Evolutionary conservation across 2,113 vertebrate species (phyloP).

Genomic region (Gorsachius goisagi): DNA sequence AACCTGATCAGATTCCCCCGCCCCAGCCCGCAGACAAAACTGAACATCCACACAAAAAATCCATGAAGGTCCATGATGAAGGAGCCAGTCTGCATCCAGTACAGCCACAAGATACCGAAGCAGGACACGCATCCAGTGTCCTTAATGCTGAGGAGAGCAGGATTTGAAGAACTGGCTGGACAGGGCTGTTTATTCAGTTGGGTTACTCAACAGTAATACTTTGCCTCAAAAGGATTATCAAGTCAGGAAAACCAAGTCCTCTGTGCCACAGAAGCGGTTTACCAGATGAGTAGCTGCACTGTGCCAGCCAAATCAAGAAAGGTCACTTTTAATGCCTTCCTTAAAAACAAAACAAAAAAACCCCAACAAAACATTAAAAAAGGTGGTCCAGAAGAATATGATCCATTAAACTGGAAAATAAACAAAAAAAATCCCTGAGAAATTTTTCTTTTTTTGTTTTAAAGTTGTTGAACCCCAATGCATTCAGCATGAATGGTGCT

Average conservation of each 20-base stretch:
- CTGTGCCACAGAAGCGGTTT: not conserved
- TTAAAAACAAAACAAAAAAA: not conserved
- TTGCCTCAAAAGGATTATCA: not conserved
- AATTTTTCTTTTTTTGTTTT: not conserved
- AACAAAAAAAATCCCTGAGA: not conserved
- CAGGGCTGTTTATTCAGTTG: not conserved
- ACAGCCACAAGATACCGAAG: not conserved
- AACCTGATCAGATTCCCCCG: not conserved
- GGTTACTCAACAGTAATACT: not conserved
- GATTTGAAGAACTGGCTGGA: not conserved
- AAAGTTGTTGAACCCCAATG: not conserved
- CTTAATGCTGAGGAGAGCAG: not conserved
- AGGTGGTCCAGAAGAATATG: not conserved
- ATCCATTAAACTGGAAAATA: not conserved
- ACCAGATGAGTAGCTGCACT: not conserved
- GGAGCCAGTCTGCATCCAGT: not conserved
- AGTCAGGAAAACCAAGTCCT: not conserved
- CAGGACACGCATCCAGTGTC: not conserved
- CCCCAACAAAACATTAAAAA: not conserved
- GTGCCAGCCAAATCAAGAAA: not conserved
- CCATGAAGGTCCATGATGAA: not conserved
- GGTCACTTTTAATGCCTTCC: not conserved
- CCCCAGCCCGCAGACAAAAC: not conserved
- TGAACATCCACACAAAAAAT: not conserved
- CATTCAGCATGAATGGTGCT: not conserved